A percentile compares a stretch with the other conserved stretches of the same genome.
Conservation (phyloP, 2,888 invertebrate genomes). For the Choreutis nemorana region DNA sequence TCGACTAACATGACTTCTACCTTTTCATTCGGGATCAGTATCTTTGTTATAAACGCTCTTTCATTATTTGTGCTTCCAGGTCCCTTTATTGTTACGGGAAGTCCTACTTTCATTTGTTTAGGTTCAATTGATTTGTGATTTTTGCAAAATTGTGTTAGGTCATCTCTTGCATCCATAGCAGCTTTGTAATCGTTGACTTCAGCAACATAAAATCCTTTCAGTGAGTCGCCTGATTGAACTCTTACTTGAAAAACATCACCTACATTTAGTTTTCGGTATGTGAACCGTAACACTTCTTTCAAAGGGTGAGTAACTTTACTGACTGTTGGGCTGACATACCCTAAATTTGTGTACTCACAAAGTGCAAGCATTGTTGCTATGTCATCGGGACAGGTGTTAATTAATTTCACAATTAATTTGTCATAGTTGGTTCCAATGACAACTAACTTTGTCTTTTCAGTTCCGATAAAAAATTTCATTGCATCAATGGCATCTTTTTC, state of each 20-base stretch:
- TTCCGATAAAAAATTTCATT: conserved; percentile 17
- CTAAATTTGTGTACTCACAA: conserved; percentile 14
- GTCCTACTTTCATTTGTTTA: conserved; percentile 13
- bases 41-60: conserved; percentile 15
- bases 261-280: conserved; percentile 10
- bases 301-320: conserved; percentile 6
- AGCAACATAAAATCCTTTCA: conserved; percentile 19
- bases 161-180: conserved; percentile 12
- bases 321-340: conserved; percentile 10
- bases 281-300: conserved; percentile 7
- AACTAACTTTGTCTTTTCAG: conserved; percentile 15
- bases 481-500: conserved; percentile 12
- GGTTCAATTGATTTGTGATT: conserved; percentile 9
- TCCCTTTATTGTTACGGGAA: conserved; percentile 13
- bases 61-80: conserved; percentile 14
- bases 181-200: conserved; percentile 14
- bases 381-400: conserved; percentile 19
- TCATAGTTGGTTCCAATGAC: conserved; percentile 12
- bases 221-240: conserved; percentile 14
- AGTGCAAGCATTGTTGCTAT: conserved; percentile 20
- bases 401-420: conserved; percentile 15
- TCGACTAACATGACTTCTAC: conserved; percentile 18
- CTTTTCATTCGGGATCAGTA: conserved; percentile 10
- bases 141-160: conserved; percentile 13
- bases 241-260: conserved; percentile 15